Evolutionary conservation across 2,888 invertebrate genomes (phyloP), one percentile per base, ranked within the genome.

Genomic region (Dusona sp.): DNA sequence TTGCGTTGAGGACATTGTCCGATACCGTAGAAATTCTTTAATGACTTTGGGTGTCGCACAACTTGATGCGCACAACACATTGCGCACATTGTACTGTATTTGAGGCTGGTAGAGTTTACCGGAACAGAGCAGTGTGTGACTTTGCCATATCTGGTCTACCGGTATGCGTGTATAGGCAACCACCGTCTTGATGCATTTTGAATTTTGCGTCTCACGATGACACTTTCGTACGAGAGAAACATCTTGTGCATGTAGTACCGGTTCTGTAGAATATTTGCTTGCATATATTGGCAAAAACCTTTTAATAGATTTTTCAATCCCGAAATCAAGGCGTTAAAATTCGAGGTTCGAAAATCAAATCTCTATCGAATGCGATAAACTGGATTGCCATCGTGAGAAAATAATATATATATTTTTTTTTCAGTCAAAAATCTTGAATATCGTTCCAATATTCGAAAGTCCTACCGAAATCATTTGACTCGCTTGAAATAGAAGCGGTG

Each of bases 21-120:
- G 93, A 92, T 89, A 91, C 92, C 93, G 91, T 93, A 93, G 91
- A 92, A 92, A 92, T 92, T 92, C 92, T 74, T 90, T 93, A 92
- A 93, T 90, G 91, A 90, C 91, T 92, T 91, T 91, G 91, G 88
- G 91, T 90, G 92, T 90, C 90, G 89, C 89, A 85, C 86, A 81
- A 78, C 79, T 84, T 79, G 77, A 67, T 78, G 85, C 87, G 79
- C 88, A 89, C 85, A 89, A 87, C 81, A 57, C 85, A 81, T n/a
- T n/a, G n/a, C 87, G 88, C 89, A 88, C 89, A 88, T 74, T 75
- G 86, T 87, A 85, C 70, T 74, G 83, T 79, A 88, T 87, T 54
- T 90, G 85, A 88, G 84, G 33, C 73, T 65, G 33, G 36, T 84
- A 77, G 82, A 84, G 74, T 88, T 88, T 80, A 79, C 86, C 82